Base-by-base conservation (phyloP, 1,140 invertebrate genomes). In the Lordiphosa stackelbergi region DNA sequence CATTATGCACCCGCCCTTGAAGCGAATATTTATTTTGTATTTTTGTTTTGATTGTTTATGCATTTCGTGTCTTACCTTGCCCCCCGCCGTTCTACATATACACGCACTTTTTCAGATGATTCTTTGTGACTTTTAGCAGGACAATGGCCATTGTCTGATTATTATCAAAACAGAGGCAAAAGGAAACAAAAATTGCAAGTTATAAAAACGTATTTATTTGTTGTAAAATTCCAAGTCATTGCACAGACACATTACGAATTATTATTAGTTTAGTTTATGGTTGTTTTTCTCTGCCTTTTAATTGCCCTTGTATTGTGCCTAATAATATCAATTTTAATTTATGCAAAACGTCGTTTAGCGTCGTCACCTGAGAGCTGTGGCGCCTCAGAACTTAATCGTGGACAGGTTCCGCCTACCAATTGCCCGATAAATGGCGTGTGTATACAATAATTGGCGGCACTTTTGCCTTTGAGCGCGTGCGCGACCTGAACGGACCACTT, bases 121-220 rank as follows among this genome's bases (percentile, higher is more conserved):
- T 52, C 51, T 69, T 69, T 66, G 66, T 62, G 19, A 9, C 24
- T 24, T 49, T 42, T 11, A n/a, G 28, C n/a, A 49, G 51, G 72
- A 78, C 74, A 78, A 78, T 78, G 75, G 46, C 54, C 70, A 81
- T 78, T 78, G 74, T 78, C 43, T 65, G 37, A 54, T 61, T 70
- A 70, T 61, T 43, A 4, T 35, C 10, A 35, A 43, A 38, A 49
- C 12, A 34, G 10, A 16, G 22, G 9, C 13, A 69, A 38, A 42
- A 16, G 19, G 6, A 38, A 36, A 49, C 59, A 64, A 66, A 64
- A 66, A 58, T 58, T 19, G 19, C 19, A 19, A 19, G 19, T 19
- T 3, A 2, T 19, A 37, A 38, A n/a, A 34, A 65, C 35, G 11
- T 53, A 9, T 28, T 41, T 22, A 51, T 34, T 10, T 22, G 11